Conservation (phyloP, 2,113 vertebrate genomes). For the Shinisaurus crocodilurus region DNA sequence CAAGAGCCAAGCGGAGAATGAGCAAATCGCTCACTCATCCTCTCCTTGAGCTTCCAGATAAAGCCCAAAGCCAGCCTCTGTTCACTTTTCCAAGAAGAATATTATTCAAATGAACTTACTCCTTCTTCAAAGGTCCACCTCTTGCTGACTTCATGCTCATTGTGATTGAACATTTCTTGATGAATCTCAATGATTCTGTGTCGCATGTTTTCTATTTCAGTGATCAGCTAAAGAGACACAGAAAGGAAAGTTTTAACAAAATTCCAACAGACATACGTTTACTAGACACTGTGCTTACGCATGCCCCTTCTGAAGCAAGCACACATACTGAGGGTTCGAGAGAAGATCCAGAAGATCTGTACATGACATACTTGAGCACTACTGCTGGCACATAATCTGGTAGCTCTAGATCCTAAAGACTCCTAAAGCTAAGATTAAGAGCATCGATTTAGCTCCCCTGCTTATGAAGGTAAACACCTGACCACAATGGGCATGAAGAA, state of each 20-base stretch:
- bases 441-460: not conserved
- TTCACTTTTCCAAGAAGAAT: not conserved
- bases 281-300: rapidly evolving
- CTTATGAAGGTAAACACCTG: not conserved
- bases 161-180: conserved; percentile 97
- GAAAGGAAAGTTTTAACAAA: not conserved
- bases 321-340: not conserved
- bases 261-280: not conserved
- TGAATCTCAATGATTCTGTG: conserved; percentile 95
- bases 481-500: not conserved
- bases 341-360: not conserved
- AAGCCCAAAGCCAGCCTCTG: rapidly evolving
- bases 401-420: not conserved
- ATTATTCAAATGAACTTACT: conserved; percentile 79
- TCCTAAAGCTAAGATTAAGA: not conserved
- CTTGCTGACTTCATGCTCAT: conserved; percentile 99
- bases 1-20: not conserved
- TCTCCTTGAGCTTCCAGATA: not conserved
- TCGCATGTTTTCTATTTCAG: conserved; percentile 99
- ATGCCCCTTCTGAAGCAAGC: no score
- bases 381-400: rapidly evolving
- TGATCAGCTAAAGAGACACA: conserved; percentile 84
- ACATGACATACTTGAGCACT: not conserved
- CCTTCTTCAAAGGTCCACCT: conserved; percentile 98
- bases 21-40: not conserved